Evolutionary conservation across 92 coral and sea anemone species (phyloP).

Genomic region (Hydrozoanthus gracilis): DNA sequence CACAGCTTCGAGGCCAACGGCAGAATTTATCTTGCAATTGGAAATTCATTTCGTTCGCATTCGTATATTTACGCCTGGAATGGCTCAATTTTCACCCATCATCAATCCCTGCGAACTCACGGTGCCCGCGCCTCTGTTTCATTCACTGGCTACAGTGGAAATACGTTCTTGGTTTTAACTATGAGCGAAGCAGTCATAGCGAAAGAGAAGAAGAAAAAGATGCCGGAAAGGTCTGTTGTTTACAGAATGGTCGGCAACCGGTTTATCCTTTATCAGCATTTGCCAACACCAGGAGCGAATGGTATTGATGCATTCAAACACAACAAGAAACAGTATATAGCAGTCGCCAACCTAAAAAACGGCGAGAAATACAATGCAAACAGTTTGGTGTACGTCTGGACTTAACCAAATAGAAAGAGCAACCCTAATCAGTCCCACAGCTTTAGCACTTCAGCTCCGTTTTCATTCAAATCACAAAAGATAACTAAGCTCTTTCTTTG

Average conservation of each 20-base stretch:
- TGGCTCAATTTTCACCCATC: background rate
- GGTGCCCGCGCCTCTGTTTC: background rate
- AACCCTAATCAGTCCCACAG: no score
- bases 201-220: background rate
- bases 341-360: background rate
- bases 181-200: background rate
- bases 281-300: background rate
- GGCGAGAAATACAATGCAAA: background rate
- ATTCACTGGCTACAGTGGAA: background rate
- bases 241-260: background rate
- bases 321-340: background rate
- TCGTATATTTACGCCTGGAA: background rate
- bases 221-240: background rate
- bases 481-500: no score
- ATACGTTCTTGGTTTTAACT: background rate
- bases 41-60: background rate
- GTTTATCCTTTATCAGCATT: background rate
- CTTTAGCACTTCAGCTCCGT: no score
- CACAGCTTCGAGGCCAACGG: conserved; percentile 5
- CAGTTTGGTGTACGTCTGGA: background rate
- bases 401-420: background rate
- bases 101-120: background rate
- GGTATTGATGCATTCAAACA: conserved; percentile 1
- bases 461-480: no score
- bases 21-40: background rate